These are phyloP conservation scores for Phylloscopus collybita DNA, from an alignment of 2,797 vertebrate species.

Conservation along the genomic window DNA sequence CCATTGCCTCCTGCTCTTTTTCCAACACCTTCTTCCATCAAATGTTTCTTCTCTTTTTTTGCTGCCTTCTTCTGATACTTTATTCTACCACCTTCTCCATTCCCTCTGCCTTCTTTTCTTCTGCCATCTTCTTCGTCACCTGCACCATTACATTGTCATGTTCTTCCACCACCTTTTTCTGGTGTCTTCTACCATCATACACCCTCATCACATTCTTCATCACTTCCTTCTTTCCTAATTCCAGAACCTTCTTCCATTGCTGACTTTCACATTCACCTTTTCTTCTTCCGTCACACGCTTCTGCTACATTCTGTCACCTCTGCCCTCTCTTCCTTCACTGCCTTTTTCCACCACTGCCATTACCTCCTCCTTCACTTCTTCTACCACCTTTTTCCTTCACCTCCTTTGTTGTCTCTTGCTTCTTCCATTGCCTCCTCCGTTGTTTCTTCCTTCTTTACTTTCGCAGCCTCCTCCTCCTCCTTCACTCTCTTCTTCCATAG, in stretches of 20 bases:
- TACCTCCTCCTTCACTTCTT: not conserved
- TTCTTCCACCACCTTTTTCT: not conserved
- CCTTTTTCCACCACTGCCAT: not conserved
- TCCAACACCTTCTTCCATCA: not conserved
- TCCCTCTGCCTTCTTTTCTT: not conserved
- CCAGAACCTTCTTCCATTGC: not conserved
- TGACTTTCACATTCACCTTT: not conserved
- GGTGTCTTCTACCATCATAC: not conserved
- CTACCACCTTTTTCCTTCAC: not conserved
- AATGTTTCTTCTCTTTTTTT: not conserved
- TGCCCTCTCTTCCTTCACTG: not conserved
- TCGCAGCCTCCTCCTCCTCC: not conserved
- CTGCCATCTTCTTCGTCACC: not conserved
- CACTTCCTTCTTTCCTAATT: not conserved
- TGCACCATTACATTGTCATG: accelerated
- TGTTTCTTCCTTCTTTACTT: not conserved
- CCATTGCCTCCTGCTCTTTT: not conserved
- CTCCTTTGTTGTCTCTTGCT: not conserved
- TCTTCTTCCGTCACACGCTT: not conserved
- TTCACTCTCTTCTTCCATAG: not conserved
- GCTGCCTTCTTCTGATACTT: not conserved
- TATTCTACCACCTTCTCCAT: not conserved
- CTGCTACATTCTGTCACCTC: not conserved
- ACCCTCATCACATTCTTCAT: not conserved
- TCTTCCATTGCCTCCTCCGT: not conserved